Conservation (phyloP, 2,888 invertebrate genomes). For the Pharmacophagus antenor region DNA sequence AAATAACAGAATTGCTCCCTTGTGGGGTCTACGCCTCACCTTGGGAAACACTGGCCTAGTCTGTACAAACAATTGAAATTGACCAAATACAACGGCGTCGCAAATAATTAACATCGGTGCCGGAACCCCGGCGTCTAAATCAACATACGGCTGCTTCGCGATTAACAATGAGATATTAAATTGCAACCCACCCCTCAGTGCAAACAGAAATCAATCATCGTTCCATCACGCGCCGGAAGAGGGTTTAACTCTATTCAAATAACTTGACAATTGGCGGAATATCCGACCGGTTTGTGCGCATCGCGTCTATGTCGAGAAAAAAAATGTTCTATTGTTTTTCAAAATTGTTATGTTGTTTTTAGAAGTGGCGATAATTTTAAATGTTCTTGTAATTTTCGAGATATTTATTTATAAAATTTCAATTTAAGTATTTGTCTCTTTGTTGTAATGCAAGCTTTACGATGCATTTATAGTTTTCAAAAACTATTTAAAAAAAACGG, state of each 20-base stretch:
- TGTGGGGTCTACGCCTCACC: too few species aligned
- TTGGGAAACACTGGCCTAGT: too few species aligned
- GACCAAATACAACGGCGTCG: constrained; percentile 61
- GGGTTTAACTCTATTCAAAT: constrained; percentile 75
- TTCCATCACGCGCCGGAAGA: constrained; percentile 62
- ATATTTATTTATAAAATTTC: too few species aligned
- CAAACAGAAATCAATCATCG: constrained; percentile 80
- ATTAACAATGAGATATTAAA: constrained; percentile 80
- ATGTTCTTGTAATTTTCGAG: too few species aligned
- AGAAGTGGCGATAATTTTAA: too few species aligned
- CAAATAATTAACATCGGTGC: constrained; percentile 63
- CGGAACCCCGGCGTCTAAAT: constrained; percentile 46
- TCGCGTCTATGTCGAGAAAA: background rate
- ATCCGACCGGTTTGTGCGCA: constrained; percentile 48
- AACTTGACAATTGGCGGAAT: constrained; percentile 49
- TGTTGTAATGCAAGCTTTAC: too few species aligned
- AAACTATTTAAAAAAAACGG: too few species aligned
- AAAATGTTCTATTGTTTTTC: background rate
- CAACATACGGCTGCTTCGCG: constrained; percentile 52
- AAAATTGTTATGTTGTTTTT: background rate
- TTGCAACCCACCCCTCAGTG: constrained; percentile 60
- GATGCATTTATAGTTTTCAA: too few species aligned
- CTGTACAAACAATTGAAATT: constrained; percentile 43
- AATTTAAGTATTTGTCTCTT: too few species aligned
- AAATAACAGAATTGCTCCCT: too few species aligned